phyloP scores from a whole-genome alignment of 2,888 invertebrate genomes.

The Andrena minutula region DNA sequence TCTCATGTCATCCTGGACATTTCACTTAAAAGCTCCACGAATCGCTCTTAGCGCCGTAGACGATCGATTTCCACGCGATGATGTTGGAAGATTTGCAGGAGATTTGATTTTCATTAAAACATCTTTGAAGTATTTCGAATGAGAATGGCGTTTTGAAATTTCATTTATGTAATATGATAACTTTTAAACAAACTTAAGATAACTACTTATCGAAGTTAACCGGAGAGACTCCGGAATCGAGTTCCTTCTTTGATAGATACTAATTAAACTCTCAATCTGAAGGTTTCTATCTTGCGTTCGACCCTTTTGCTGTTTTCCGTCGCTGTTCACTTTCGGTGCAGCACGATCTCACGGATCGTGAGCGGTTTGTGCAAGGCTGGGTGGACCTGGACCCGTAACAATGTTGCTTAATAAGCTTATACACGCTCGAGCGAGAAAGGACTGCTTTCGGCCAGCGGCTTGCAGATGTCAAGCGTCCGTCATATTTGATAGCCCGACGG shows the following conservation, averaged over 20 bases:
- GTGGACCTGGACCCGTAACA: constrained; percentile 71
- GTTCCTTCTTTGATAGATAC: background rate
- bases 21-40: constrained; percentile 41
- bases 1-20: constrained; percentile 61
- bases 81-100: background rate
- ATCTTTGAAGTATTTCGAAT: constrained; percentile 3
- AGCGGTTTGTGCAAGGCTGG: constrained; percentile 38
- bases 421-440: constrained; percentile 81
- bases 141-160: too few species aligned
- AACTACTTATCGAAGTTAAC: background rate
- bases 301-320: background rate
- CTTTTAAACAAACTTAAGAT: too few species aligned
- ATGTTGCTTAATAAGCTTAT: constrained; percentile 85
- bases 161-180: too few species aligned
- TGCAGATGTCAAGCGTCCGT: constrained; percentile 82
- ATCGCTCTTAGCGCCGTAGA: background rate
- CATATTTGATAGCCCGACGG: constrained; percentile 81
- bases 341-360: constrained; percentile 30
- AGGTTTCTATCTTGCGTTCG: background rate
- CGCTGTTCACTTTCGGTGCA: constrained; percentile 6
- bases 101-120: constrained; percentile 2
- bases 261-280: background rate
- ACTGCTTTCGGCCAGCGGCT: constrained; percentile 70
- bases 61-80: constrained; percentile 17
- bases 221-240: background rate